Evolutionary conservation across 2,797 vertebrate genomes (phyloP).

Genomic region (Halcyon chelicuti): DNA sequence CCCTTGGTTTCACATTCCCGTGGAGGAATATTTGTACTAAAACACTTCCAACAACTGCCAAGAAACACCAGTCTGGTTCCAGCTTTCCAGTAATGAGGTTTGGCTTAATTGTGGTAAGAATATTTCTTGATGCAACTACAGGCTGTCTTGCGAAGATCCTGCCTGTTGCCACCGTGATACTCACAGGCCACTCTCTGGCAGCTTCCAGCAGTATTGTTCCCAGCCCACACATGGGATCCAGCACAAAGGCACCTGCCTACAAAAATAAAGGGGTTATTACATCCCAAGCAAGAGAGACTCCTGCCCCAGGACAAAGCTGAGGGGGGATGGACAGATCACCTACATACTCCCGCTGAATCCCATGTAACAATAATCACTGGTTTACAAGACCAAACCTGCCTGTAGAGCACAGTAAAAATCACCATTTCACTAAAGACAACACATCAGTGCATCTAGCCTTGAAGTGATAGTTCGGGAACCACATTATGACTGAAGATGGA

Average conservation of each 20-base stretch:
- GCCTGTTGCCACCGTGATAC: conserved; percentile 6
- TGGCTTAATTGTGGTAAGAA: background rate
- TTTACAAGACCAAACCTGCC: background rate
- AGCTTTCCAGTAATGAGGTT: background rate
- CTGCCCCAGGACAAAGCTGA: background rate
- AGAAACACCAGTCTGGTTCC: background rate
- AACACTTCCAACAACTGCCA: background rate
- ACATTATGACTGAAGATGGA: background rate
- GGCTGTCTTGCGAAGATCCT: background rate
- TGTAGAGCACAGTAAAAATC: background rate
- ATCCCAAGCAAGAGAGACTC: background rate
- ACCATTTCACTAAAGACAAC: background rate
- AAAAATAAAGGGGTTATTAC: background rate
- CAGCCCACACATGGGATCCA: conserved; percentile 97
- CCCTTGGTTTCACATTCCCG: background rate
- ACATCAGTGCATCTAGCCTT: background rate
- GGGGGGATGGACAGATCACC: background rate
- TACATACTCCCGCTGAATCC: background rate
- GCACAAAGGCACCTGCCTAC: conserved; percentile 84
- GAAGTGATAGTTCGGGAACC: background rate
- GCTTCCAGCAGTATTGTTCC: conserved; percentile 93
- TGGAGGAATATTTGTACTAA: background rate
- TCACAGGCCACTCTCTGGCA: conserved; percentile 89
- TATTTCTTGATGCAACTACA: background rate
- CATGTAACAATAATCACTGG: background rate